phyloP scores from a whole-genome alignment of 2,888 invertebrate species.

The Caenorhabditis panamensis region DNA sequence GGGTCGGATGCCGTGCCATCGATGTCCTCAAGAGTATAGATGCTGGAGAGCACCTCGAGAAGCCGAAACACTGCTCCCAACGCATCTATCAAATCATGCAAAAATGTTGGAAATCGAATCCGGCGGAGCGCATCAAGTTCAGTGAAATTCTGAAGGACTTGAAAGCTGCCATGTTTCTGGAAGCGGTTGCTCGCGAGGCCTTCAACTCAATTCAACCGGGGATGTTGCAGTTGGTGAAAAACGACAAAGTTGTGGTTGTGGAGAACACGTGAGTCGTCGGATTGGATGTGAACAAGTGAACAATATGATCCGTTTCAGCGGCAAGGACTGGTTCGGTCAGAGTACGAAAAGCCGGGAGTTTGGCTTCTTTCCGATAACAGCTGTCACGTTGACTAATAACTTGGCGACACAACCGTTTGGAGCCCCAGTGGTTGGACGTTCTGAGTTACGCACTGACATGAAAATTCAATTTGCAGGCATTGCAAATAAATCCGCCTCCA shows the following conservation, averaged over 20 bases:
- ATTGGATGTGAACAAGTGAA: neutral
- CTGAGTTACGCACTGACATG: too few relatives aligned
- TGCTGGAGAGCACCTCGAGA: constrained; percentile 91
- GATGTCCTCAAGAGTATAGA: constrained; percentile 93
- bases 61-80: constrained; percentile 91
- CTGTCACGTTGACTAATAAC: too few relatives aligned
- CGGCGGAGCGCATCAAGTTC: constrained; percentile 93
- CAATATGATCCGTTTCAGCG: constrained; percentile 81
- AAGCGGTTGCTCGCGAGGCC: constrained; percentile 63
- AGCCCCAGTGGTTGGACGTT: too few relatives aligned
- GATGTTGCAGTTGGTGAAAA: constrained; percentile 58
- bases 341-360: constrained; percentile 92
- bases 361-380: constrained; percentile 89
- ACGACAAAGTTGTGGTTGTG: constrained; percentile 72
- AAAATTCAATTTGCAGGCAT: too few relatives aligned
- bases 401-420: too few relatives aligned
- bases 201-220: constrained; percentile 50
- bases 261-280: constrained; percentile 68
- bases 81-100: constrained; percentile 92
- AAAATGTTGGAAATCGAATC: constrained; percentile 84
- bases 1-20: constrained; percentile 88
- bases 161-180: constrained; percentile 82
- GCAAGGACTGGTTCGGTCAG: constrained; percentile 92
- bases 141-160: constrained; percentile 87
- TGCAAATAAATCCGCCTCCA: too few relatives aligned